phyloP scores from a whole-genome alignment of 2,113 vertebrate genomes.

The Paramormyrops kingsleyae region DNA sequence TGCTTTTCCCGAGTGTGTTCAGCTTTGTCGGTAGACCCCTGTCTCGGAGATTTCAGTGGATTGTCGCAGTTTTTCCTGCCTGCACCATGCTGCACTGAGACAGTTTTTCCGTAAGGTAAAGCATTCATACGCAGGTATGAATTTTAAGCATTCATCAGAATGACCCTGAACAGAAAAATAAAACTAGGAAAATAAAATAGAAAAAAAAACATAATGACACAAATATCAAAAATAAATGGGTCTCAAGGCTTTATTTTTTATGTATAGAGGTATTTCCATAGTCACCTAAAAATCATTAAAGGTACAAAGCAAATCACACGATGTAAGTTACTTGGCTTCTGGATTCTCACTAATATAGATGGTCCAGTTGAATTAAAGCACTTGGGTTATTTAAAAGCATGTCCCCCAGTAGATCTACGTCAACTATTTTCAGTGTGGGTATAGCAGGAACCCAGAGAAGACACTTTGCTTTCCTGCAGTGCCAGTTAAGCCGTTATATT shows the following conservation, averaged over 20 bases:
- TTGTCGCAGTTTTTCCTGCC: no score
- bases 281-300: neutral
- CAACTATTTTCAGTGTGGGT: conserved; percentile 49
- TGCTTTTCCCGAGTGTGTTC: no score
- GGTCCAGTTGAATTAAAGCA: neutral
- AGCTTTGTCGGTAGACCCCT: no score
- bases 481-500: conserved; percentile 69
- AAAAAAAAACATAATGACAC: neutral
- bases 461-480: conserved; percentile 48
- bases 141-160: neutral
- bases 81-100: no score
- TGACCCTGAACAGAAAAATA: neutral
- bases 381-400: neutral
- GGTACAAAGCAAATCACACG: neutral
- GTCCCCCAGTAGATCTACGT: neutral
- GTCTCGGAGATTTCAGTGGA: no score
- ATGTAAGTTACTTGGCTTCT: neutral
- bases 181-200: neutral
- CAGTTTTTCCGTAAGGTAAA: neutral
- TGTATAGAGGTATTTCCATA: neutral
- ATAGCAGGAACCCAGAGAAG: conserved; percentile 77
- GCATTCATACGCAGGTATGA: neutral
- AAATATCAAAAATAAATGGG: neutral
- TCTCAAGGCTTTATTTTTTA: neutral
- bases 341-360: neutral